A percentile compares a stretch with the other conserved stretches of the same genome.
These are phyloP conservation scores for Diaperis boleti DNA, from an alignment of 2,888 invertebrate genomes.

Conservation along the genomic window DNA sequence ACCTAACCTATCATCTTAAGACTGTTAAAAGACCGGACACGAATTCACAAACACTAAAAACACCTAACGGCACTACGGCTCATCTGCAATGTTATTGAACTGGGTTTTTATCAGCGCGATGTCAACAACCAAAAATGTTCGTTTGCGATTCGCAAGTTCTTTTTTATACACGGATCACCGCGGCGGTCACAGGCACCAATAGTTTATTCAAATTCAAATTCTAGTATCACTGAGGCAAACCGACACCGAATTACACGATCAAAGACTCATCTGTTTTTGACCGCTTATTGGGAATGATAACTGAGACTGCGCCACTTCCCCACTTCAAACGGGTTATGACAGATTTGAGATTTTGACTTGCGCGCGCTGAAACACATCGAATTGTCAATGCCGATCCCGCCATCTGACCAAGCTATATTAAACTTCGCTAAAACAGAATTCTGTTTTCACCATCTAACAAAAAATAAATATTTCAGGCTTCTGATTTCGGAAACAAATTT, in stretches of 20 bases:
- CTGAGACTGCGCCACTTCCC: slow-evolving; percentile 33
- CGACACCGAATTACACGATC: slow-evolving; percentile 23
- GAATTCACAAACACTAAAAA: slow-evolving; percentile 27
- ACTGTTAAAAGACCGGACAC: slow-evolving; percentile 18
- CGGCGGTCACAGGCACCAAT: not conserved
- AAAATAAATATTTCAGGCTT: too few species aligned
- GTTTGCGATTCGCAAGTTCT: not conserved
- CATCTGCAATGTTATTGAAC: slow-evolving; percentile 48
- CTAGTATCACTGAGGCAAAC: slow-evolving; percentile 6
- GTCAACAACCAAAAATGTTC: slow-evolving; percentile 15
- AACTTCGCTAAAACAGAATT: not conserved
- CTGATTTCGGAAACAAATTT: too few species aligned
- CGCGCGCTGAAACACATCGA: not conserved
- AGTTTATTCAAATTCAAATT: slow-evolving; percentile 1
- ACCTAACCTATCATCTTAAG: slow-evolving; percentile 34
- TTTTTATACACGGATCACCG: not conserved
- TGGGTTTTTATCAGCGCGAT: slow-evolving; percentile 17
- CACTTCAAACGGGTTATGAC: slow-evolving; percentile 1
- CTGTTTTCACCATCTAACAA: too few species aligned
- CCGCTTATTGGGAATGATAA: slow-evolving; percentile 15
- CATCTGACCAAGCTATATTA: not conserved
- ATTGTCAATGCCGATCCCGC: not conserved
- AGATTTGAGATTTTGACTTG: slow-evolving; percentile 18
- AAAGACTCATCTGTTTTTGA: slow-evolving; percentile 31
- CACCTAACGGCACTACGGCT: slow-evolving; percentile 37